Base-by-base conservation (phyloP, 2,797 vertebrate genomes). In the Ciconia nigra region DNA sequence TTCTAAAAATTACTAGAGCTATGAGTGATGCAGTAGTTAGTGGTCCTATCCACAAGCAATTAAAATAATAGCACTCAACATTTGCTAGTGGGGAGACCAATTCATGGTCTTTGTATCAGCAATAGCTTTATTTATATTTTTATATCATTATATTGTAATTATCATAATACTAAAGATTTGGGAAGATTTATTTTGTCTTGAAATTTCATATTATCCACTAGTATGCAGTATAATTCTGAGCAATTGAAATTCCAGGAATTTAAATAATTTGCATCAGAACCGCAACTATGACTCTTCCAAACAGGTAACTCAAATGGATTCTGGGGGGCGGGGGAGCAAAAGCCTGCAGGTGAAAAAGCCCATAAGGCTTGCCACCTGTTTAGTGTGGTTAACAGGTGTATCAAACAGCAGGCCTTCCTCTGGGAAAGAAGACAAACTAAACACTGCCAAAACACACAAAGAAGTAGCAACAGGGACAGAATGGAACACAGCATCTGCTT, bases 351-450 rank as follows among this genome's bases (percentile, higher is more conserved):
- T 96, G 96, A 95, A 90, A 71, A 31, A 66, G 81, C 82, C 92
- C 97, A 95, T 67, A 87, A 93, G 94, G 96, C 77, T 5, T 39
- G 94, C 97, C 97, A 98, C 97, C 97, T 98, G 98, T 94, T 96
- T 59, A 4, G 44, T 37, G 83, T 16, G 41, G 89, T 37, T 89
- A 96, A 96, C 98, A 97, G 98, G 97, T 97, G 97, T 93, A 90
- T 51, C 71, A 59, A 92, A 59, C 97, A 98, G 97, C 86, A 96
- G 95, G 97, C 65, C 87, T 94, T 93, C 97, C 96, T 80, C 93
- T 46, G 92, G 91, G 91, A 92, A 95, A 87, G 51, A 24, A 57
- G 83, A 93, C 92, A 87, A 65, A 28, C 46, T 59, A 24, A 70
- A 47, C 21, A 11, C 67, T 83, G 97, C 96, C 97, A 96, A 95